phyloP scores from a whole-genome alignment of 2,113 vertebrate species.

The Eptatretus burgeri region DNA sequence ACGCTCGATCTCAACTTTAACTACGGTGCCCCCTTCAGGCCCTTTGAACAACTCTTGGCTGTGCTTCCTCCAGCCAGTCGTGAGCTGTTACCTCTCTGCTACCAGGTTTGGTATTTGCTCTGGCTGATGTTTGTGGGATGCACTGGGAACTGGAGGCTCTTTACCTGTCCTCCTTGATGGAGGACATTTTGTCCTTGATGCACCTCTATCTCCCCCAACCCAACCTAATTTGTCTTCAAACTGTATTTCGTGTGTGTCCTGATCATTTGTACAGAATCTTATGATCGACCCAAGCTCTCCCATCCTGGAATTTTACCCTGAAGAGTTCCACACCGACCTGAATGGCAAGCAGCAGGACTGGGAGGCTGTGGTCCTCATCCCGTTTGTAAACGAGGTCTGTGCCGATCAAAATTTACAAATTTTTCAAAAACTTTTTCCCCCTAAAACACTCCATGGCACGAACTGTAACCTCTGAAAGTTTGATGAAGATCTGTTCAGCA shows the following conservation, averaged over 20 bases:
- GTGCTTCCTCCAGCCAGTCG: slow-evolving; percentile 81
- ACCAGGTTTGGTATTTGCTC: slow-evolving; percentile 27
- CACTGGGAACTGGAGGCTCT: too few species aligned
- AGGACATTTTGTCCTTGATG: too few species aligned
- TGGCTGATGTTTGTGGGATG: too few species aligned
- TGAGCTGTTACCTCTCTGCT: slow-evolving; percentile 45
- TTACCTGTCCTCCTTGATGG: too few species aligned
- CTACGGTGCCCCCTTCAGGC: slow-evolving; percentile 62
- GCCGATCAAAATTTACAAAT: too few species aligned
- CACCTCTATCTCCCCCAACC: too few species aligned
- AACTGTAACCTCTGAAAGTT: too few species aligned
- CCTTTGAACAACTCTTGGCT: slow-evolving; percentile 73
- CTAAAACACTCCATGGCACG: too few species aligned
- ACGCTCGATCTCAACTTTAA: slow-evolving; percentile 44
- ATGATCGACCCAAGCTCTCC: slow-evolving; percentile 53
- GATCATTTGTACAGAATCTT: slow-evolving; percentile 30
- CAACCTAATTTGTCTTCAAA: too few species aligned
- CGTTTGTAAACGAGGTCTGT: slow-evolving; percentile 72
- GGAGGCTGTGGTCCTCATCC: slow-evolving; percentile 92
- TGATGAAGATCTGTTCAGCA: too few species aligned
- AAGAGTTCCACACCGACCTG: slow-evolving; percentile 82
- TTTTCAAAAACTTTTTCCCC: too few species aligned
- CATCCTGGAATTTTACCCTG: slow-evolving; percentile 76
- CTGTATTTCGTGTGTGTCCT: slow-evolving; percentile 1
- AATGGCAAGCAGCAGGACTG: slow-evolving; percentile 97